Base-by-base conservation (phyloP, 2,113 vertebrate genomes). In the Gobiocypris rarus region DNA sequence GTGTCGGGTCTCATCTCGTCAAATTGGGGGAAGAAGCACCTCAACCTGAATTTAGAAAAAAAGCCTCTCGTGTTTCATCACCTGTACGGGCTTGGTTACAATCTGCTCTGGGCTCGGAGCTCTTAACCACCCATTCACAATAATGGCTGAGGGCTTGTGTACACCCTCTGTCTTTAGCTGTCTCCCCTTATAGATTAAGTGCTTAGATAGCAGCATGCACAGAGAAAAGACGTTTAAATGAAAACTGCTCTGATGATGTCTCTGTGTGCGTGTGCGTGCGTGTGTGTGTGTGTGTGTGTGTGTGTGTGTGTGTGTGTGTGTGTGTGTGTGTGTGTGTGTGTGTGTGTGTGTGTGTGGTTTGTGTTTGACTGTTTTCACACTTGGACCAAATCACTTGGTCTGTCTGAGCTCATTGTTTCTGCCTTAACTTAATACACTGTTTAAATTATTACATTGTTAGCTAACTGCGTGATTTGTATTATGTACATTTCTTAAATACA, bases 51-150 rank as follows among this genome's bases (percentile, higher is more conserved):
- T 80, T 80, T 54, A 41, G 59, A 67, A 78, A 84, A 81, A 81
- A 83, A 86, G 80, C 86, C 75, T 88, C 88, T 89, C 74, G 24
- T 81, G 78, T 89, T 88, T 90, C 87, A 87, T 89, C 85, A 90
- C 87, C 88, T 88, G 82, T 86, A 81, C 75, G 1, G 75, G 75
- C 83, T 76, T 71, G 75, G 65, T 87, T 76, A 84, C 76, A 87
- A 61, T 52, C 69, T 34, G 19, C 83, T 67, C 65, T 6, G 65
- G 83, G 86, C 82, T 61, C 22, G 1, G 19, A 61, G 31, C 22
- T 78, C 41, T 80, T 65, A 80, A 9, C 59, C 56, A 63, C 76
- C 41, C 15, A 41, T 26, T 65, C 4, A 65, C 58, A 5, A 5
- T 80, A 48, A 80, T 65, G 77, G 58, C 24, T 65, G 41, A 31